Conservation (phyloP, 1,140 invertebrate species). For the Drosophila ercepeae region DNA sequence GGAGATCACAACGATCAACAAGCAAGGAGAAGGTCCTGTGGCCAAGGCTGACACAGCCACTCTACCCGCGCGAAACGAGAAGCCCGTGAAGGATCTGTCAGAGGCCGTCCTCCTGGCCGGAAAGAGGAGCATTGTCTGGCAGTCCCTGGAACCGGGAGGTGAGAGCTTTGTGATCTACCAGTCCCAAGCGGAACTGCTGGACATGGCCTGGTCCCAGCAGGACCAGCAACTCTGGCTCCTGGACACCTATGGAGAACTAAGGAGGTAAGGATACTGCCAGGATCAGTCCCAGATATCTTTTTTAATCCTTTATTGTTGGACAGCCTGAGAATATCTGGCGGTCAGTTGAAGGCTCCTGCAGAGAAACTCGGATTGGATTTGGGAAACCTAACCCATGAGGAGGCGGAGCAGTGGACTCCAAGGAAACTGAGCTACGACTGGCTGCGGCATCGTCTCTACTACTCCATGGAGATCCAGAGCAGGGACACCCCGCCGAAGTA, state of each 20-base stretch:
- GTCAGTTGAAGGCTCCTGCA: background rate
- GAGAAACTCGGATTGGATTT: conserved; percentile 1
- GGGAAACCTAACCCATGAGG: background rate
- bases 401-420: conserved; percentile 72
- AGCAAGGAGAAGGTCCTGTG: conserved; percentile 90
- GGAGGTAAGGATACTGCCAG: conserved; percentile 30
- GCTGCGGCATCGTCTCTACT: conserved; percentile 92
- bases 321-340: conserved; percentile 33
- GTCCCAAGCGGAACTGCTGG: conserved; percentile 74
- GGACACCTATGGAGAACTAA: conserved; percentile 83
- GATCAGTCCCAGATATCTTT: background rate
- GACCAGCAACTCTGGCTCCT: conserved; percentile 90
- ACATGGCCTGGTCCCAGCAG: conserved; percentile 90
- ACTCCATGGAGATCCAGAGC: conserved; percentile 87
- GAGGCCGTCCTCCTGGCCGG: conserved; percentile 89
- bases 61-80: conserved; percentile 84
- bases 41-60: conserved; percentile 72
- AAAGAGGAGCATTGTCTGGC: conserved; percentile 86
- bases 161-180: conserved; percentile 61
- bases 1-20: conserved; percentile 91
- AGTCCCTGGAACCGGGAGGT: conserved; percentile 87
- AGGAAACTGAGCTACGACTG: conserved; percentile 92
- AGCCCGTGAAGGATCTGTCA: conserved; percentile 45
- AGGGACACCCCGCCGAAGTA: background rate
- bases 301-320: background rate